Conservation (phyloP, 2,797 vertebrate species). For the Takifugu rubripes region DNA sequence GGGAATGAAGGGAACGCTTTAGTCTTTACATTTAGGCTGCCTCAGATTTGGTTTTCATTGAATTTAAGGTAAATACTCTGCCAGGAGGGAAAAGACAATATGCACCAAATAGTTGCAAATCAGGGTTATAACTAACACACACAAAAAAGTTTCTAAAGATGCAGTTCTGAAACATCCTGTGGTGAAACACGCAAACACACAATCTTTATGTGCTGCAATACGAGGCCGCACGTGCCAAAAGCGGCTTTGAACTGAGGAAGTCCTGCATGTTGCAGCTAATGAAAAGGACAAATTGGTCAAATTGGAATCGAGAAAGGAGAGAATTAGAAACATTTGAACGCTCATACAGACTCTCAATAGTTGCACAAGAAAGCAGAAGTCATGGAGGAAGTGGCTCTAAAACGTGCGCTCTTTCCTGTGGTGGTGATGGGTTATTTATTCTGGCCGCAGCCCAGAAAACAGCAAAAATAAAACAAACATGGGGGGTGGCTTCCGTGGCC, state of each 20-base stretch:
- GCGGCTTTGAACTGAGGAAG: not conserved
- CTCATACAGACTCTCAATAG: not conserved
- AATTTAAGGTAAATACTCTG: not conserved
- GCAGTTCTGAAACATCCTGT: not conserved
- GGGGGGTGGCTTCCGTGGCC: no score
- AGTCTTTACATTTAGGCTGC: not conserved
- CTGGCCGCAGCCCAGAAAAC: slow-evolving; percentile 2
- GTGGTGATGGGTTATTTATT: slow-evolving; percentile 4
- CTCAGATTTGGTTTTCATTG: not conserved
- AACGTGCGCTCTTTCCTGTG: slow-evolving; percentile 28
- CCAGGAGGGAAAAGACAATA: not conserved
- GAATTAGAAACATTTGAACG: slow-evolving; percentile 21
- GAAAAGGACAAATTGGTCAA: not conserved
- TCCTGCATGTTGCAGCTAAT: not conserved
- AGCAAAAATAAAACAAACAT: no score
- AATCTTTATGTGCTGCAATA: not conserved
- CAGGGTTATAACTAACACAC: no score
- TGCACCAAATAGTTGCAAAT: no score
- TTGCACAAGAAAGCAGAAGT: slow-evolving; percentile 12
- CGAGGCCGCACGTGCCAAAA: not conserved
- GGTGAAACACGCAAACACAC: slow-evolving; percentile 1
- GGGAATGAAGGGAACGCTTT: not conserved
- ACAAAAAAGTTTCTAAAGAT: not conserved
- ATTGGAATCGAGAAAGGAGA: not conserved
- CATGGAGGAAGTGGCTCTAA: slow-evolving; percentile 43